Evolutionary conservation across 2,888 invertebrate genomes (phyloP), one percentile per base, ranked within the genome.

Genomic region (Plagodis pulveraria): DNA sequence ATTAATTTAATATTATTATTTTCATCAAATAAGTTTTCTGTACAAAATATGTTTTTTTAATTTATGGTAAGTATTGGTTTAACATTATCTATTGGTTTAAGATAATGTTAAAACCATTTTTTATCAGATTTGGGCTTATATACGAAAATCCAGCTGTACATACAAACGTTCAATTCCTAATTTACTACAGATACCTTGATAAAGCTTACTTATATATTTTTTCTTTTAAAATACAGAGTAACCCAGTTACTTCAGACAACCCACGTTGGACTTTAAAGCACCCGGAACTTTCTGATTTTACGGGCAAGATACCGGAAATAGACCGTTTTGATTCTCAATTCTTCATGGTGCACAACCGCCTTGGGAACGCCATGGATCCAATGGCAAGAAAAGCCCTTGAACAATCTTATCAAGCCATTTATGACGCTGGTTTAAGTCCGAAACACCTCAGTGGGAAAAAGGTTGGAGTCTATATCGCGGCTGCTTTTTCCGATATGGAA

Each of bases 341-440:
- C 78, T 96, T 96, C 73, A 95, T 95, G 33, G 94, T 96, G 6
- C 94, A 95, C 74, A 94, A 93, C 61, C 94, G 94, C 50, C 95
- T 96, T 62, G 94, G 93, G 0, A 62, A 67, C 33, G 64, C 52
- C 32, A 86, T 84, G 81, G 89, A 88, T 35, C 63, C 82, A 0
- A 95, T 95, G 91, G 93, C 94, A 0, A 89, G 96, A 51, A 93
- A 96, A 65, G 78, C 97, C 32, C 89, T 97, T 56, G 97, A 96
- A 78, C 94, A 94, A 1, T 90, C 95, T 0, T 96, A 95, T 74
- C 96, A 96, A 78, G 96, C 95, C 41, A 94, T 96, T 47, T 93
- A 96, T 53, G 97, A 97, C 87, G 94, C 96, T 48, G 94, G 94
- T 68, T 70, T 69, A 60, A 94, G 95, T 77, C 96, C 96, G 0